Percentiles rank a stretch among this genome's conserved stretches.
Conservation (phyloP, 35 echinoderm and acorn worm species). For the Holothuria glaberrima region DNA sequence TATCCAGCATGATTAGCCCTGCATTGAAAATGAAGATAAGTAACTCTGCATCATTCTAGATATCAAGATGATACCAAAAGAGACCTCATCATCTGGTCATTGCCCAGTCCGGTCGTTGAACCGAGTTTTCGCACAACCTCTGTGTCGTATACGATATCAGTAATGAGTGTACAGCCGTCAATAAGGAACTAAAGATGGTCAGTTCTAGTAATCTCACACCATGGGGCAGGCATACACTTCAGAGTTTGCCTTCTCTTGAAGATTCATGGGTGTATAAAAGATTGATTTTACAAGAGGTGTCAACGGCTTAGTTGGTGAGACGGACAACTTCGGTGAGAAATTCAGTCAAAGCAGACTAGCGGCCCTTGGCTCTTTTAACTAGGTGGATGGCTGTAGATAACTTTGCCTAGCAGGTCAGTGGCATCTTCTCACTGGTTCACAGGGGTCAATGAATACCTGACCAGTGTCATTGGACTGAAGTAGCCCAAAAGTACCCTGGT, state of each 20-base stretch:
- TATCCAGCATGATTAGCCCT: constrained; percentile 24
- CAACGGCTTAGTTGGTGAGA: constrained; percentile 34
- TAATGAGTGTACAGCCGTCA: constrained; percentile 20
- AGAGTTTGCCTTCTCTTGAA: constrained; percentile 34
- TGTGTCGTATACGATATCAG: neutral
- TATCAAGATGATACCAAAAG: constrained; percentile 34
- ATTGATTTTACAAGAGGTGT: constrained; percentile 53
- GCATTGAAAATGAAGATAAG: constrained; percentile 19
- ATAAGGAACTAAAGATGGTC: constrained; percentile 30
- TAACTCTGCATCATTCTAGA: neutral
- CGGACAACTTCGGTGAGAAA: constrained; percentile 54
- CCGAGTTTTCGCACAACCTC: neutral
- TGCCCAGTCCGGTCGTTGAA: constrained; percentile 52
- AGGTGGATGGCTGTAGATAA: constrained; percentile 31
- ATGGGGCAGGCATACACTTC: constrained; percentile 41
- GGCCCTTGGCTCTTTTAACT: constrained; percentile 50
- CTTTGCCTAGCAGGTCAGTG: constrained; percentile 40
- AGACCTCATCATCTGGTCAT: constrained; percentile 54
- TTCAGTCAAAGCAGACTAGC: constrained; percentile 26
- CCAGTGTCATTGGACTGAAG: constrained; percentile 52
- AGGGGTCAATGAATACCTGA: constrained; percentile 35
- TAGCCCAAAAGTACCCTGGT: constrained; percentile 44
- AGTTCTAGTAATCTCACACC: constrained; percentile 44
- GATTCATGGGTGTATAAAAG: constrained; percentile 47
- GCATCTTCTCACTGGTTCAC: constrained; percentile 45